These are phyloP conservation scores for Paratilapia polleni DNA, from an alignment of 2,113 vertebrate species.

Conservation along the genomic window DNA sequence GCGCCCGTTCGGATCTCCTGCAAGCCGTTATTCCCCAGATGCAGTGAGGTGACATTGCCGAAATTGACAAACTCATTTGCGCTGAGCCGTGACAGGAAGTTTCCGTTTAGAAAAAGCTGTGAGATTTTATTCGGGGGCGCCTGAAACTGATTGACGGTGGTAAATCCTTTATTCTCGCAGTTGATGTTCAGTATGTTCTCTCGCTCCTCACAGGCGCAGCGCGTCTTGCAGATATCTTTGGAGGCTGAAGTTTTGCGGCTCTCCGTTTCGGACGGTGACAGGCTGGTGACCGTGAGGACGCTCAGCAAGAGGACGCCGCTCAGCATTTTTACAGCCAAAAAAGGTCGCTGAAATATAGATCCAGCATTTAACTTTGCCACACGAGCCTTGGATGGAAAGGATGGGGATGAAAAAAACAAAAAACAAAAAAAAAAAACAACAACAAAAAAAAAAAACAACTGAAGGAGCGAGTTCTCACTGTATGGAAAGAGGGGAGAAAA, in stretches of 20 bases:
- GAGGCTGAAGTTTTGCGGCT: constrained; percentile 91
- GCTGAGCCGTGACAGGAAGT: constrained; percentile 90
- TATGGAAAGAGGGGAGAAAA: constrained; percentile 2
- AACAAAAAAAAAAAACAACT: constrained; percentile 1
- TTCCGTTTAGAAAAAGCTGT: constrained; percentile 96
- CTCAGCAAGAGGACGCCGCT: constrained; percentile 92
- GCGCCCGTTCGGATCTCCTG: constrained; percentile 92
- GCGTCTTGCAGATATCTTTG: constrained; percentile 96
- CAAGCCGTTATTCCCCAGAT: constrained; percentile 96
- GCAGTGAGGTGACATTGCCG: constrained; percentile 93
- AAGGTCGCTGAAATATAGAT: constrained; percentile 62
- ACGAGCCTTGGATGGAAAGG: constrained; percentile 32
- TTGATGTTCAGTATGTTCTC: constrained; percentile 96
- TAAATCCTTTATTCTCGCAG: constrained; percentile 98
- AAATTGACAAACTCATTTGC: constrained; percentile 96
- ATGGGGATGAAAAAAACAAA: neutral
- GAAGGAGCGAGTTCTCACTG: constrained; percentile 40
- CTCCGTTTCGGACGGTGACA: constrained; percentile 87
- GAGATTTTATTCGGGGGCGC: constrained; percentile 93
- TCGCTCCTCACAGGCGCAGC: constrained; percentile 94
- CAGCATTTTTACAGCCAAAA: constrained; percentile 91
- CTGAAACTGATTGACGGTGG: constrained; percentile 88
- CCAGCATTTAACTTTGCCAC: constrained; percentile 74
- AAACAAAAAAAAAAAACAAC: no score
- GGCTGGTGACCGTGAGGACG: constrained; percentile 91